A percentile compares a stretch with the other conserved stretches of the same genome.
Conservation (phyloP, 1,140 invertebrate genomes). For the Chlorops oryzae region DNA sequence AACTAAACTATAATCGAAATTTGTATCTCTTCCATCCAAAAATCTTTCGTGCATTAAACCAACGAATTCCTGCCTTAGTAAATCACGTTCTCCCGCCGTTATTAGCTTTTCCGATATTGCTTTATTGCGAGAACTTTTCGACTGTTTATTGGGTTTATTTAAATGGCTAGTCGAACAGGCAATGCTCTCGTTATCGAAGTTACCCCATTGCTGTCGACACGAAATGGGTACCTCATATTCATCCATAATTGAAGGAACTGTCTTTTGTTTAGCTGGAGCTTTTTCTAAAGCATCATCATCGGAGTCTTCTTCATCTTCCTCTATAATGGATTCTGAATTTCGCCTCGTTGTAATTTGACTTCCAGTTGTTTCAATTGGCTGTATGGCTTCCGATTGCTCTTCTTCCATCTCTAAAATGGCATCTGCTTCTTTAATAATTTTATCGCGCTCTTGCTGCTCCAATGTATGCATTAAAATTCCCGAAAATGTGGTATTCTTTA, state of each 20-base stretch:
- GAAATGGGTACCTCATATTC: constrained; percentile 8
- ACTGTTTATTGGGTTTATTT: not conserved
- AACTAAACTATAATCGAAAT: constrained; percentile 69
- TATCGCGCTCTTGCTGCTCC: constrained; percentile 59
- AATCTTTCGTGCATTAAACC: constrained; percentile 84
- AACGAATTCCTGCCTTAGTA: constrained; percentile 78
- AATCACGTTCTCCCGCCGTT: constrained; percentile 54
- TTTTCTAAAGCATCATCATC: too few species aligned
- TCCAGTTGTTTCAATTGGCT: not conserved
- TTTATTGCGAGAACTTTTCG: constrained; percentile 42
- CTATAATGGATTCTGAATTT: too few species aligned
- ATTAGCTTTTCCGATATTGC: constrained; percentile 23
- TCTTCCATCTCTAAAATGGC: too few species aligned
- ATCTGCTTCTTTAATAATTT: constrained; percentile 54
- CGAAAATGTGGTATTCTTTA: constrained; percentile 59
- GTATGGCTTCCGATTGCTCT: constrained; percentile 22
- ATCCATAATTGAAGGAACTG: not conserved
- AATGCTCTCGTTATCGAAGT: constrained; percentile 32
- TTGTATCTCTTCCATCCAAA: constrained; percentile 71
- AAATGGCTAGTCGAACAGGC: constrained; percentile 30
- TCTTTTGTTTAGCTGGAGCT: too few species aligned
- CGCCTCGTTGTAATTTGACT: too few species aligned
- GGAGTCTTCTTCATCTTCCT: too few species aligned
- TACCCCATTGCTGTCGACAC: constrained; percentile 34
- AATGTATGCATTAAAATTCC: constrained; percentile 63